phyloP scores from a whole-genome alignment of 2,113 vertebrate species.

The Crypturellus undulatus region DNA sequence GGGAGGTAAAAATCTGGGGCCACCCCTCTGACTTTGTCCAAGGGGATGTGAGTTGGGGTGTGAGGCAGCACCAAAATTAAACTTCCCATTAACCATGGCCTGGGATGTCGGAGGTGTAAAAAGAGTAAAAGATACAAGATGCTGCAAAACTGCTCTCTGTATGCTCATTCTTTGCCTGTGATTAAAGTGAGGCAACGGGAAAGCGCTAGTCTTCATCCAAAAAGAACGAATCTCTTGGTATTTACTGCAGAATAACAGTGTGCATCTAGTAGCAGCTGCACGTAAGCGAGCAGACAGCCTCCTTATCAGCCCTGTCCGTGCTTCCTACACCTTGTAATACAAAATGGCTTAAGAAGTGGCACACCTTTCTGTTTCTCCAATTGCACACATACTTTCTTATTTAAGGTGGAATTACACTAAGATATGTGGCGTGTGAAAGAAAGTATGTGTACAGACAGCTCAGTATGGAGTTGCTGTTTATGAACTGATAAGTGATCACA shows the following conservation, averaged over 20 bases:
- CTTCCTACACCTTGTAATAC: background rate
- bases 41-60: too few species aligned
- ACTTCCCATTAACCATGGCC: background rate
- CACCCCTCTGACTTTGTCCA: background rate
- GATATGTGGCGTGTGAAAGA: background rate
- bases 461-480: background rate
- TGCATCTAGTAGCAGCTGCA: background rate
- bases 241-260: background rate
- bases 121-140: background rate
- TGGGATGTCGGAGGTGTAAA: background rate
- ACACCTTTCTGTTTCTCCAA: background rate
- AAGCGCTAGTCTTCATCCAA: background rate
- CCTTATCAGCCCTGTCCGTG: background rate
- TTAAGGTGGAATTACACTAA: background rate
- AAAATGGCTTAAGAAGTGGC: background rate
- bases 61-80: background rate
- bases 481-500: background rate
- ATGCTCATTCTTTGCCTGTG: background rate
- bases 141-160: background rate
- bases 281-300: background rate
- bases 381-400: background rate
- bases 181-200: background rate
- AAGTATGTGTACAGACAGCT: rapidly evolving
- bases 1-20: background rate
- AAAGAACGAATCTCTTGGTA: background rate